phyloP scores from a whole-genome alignment of 2,113 vertebrate species.

The Pao palembangensis region DNA sequence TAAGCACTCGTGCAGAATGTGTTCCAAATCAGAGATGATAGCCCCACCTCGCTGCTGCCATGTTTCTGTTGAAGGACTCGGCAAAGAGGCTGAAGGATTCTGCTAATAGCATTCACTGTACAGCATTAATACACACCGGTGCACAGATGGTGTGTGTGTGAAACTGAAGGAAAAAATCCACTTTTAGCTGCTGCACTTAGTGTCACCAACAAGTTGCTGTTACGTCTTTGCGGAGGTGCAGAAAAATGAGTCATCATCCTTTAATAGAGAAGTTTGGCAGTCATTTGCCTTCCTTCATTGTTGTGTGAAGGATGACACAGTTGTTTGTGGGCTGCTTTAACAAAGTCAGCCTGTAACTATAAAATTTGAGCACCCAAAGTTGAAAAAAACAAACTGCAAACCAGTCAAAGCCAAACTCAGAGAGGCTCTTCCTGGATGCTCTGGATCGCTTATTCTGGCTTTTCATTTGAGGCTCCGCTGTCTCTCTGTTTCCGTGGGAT shows the following conservation, averaged over 20 bases:
- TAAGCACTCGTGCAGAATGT: not conserved
- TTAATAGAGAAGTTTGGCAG: no score
- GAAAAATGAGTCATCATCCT: not conserved
- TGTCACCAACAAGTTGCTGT: not conserved
- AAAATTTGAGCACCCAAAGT: no score
- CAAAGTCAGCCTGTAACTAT: no score
- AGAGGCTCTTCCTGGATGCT: slow-evolving; percentile 19
- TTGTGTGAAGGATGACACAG: slow-evolving; percentile 1
- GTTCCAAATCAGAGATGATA: slow-evolving; percentile 8
- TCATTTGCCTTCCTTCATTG: not conserved
- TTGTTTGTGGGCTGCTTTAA: no score
- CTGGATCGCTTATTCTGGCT: slow-evolving; percentile 13
- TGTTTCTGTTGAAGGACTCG: slow-evolving; percentile 5
- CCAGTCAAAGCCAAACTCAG: no score
- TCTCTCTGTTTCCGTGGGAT: slow-evolving; percentile 17
- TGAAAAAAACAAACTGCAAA: not conserved
- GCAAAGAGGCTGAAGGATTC: not conserved
- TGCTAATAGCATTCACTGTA: not conserved
- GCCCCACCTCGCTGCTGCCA: not conserved
- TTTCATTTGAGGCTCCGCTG: slow-evolving; percentile 22
- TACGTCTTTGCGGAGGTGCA: not conserved
- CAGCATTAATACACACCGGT: no score
- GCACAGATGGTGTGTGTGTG: no score
- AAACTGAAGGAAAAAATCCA: not conserved
- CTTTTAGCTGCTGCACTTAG: not conserved